These are phyloP conservation scores for Alectura lathami DNA, from an alignment of 2,113 vertebrate genomes.

Conservation along the genomic window DNA sequence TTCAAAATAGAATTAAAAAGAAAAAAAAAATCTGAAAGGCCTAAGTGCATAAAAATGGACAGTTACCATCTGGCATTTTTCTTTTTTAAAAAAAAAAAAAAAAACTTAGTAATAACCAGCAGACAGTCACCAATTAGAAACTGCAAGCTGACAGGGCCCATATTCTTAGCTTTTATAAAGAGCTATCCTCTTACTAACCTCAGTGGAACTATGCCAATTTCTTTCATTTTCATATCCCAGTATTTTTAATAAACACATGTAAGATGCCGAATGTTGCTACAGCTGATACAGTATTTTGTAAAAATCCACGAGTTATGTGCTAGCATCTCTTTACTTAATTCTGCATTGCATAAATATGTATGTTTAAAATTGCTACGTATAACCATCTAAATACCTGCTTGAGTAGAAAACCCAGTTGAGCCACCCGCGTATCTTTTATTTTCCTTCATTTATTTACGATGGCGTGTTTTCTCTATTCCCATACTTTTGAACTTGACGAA, in stretches of 20 bases:
- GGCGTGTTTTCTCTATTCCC: neutral
- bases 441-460: neutral
- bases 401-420: neutral
- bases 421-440: neutral
- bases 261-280: neutral
- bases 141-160: neutral
- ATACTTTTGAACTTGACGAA: neutral
- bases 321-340: neutral
- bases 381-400: neutral
- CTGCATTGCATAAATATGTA: neutral
- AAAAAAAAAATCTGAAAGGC: neutral
- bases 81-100: neutral
- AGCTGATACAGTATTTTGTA: neutral
- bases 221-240: neutral
- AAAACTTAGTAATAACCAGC: neutral
- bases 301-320: neutral
- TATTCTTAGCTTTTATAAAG: neutral
- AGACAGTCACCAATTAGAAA: neutral
- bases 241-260: conserved; percentile 14
- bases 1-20: neutral
- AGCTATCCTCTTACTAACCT: neutral
- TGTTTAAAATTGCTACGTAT: neutral
- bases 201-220: neutral
- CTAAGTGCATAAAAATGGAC: neutral
- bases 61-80: conserved; percentile 3